These are phyloP conservation scores for Echinometra lucunter DNA, from an alignment of 53 echinoderm and acorn worm genomes.

Conservation along the genomic window DNA sequence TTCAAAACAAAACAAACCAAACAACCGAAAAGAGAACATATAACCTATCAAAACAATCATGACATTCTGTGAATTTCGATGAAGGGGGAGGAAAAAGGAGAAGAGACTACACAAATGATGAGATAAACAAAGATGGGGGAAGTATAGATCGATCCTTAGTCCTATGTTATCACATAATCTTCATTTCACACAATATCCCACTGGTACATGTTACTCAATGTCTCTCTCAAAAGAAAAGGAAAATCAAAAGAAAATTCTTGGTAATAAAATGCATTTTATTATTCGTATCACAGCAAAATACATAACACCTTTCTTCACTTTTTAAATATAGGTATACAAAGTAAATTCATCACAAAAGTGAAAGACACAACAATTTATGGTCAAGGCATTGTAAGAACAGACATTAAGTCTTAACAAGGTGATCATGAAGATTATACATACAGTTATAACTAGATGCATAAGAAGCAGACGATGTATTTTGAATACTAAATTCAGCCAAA, in stretches of 20 bases:
- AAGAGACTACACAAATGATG: no score
- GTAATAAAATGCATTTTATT: conserved; percentile 49
- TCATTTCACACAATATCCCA: not conserved
- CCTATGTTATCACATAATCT: not conserved
- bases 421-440: not conserved
- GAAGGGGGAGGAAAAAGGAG: no score
- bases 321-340: conserved; percentile 6
- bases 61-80: no score
- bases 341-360: conserved; percentile 45
- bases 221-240: not conserved
- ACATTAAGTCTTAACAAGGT: conserved; percentile 37
- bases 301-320: not conserved
- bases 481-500: not conserved
- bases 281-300: conserved; percentile 36
- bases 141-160: no score
- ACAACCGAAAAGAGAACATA: no score
- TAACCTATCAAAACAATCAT: no score
- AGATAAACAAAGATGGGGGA: no score
- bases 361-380: conserved; percentile 41
- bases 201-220: not conserved
- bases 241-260: not conserved
- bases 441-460: not conserved
- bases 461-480: not conserved
- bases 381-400: conserved; percentile 23
- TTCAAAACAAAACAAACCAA: no score